Evolutionary conservation across 2,888 invertebrate species (phyloP).

Genomic region (Pheosia gnoma): DNA sequence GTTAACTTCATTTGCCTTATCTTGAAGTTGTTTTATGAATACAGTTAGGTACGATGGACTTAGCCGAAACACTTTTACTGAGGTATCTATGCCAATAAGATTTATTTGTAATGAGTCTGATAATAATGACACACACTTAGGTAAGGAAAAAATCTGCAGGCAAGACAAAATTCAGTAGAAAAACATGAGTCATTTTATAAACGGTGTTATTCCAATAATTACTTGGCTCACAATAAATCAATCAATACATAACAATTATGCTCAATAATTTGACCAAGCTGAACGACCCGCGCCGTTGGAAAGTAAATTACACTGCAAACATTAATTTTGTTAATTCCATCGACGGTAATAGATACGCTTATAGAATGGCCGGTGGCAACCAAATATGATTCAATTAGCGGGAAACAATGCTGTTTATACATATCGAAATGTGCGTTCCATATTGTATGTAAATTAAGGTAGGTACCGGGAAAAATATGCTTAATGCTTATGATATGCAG

Average conservation of each 20-base stretch:
- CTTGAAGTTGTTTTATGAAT: no score
- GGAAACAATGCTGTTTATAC: conserved; percentile 4
- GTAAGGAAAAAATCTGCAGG: no score
- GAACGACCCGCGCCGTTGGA: background rate
- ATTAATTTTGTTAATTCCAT: conserved; percentile 40
- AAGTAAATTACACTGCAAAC: conserved; percentile 30
- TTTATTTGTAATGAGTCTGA: no score
- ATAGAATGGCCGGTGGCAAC: conserved; percentile 24
- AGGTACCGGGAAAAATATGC: background rate
- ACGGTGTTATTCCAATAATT: background rate
- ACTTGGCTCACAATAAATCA: background rate
- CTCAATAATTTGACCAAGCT: background rate
- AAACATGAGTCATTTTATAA: background rate
- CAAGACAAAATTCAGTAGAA: no score
- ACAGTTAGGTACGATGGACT: no score
- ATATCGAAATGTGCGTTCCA: background rate
- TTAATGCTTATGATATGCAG: background rate
- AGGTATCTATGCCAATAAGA: no score
- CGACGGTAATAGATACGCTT: conserved; percentile 14
- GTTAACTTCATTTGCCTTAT: background rate
- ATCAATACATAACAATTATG: background rate
- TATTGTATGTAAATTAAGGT: background rate
- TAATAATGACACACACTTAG: no score
- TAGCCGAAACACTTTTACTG: no score
- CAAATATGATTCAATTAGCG: conserved; percentile 36